Evolutionary conservation across 1,140 invertebrate species (phyloP).

Genomic region (Megalonaias nervosa): DNA sequence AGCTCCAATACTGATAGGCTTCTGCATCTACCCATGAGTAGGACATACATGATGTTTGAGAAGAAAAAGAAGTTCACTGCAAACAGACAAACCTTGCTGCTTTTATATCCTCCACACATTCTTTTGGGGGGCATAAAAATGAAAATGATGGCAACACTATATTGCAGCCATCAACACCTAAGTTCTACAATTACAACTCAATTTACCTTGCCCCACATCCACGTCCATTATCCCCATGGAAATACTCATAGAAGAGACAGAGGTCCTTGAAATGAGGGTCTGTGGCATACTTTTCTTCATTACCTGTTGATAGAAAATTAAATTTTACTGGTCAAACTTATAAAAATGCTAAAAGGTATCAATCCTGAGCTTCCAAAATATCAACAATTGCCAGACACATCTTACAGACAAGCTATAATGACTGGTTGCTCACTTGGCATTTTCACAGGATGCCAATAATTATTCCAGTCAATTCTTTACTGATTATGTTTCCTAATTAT

Average conservation of each 20-base stretch:
- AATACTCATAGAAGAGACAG: conserved; percentile 66
- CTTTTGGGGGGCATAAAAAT: too few species aligned
- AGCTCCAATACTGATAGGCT: too few species aligned
- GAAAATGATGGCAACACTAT: not conserved
- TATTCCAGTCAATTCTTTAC: not conserved
- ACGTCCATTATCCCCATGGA: conserved; percentile 60
- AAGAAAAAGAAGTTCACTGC: not conserved
- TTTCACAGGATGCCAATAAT: not conserved
- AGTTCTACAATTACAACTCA: not conserved
- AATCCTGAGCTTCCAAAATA: not conserved
- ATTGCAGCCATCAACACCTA: not conserved
- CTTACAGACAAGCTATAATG: not conserved
- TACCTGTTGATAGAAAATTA: conserved; percentile 45
- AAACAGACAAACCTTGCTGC: not conserved
- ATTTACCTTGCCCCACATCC: conserved; percentile 61
- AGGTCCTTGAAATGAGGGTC: conserved; percentile 68
- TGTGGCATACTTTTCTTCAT: conserved; percentile 58
- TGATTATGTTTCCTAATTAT: not conserved
- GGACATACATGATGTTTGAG: not conserved
- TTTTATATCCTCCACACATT: too few species aligned
- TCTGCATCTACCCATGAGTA: too few species aligned
- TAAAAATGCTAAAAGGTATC: not conserved
- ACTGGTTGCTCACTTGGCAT: too few species aligned
- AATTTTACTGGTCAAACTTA: not conserved
- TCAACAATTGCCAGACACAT: not conserved